Evolutionary conservation across 1,140 invertebrate species (phyloP), one percentile per base, ranked within the genome.

Genomic region (Cotesia vestalis): DNA sequence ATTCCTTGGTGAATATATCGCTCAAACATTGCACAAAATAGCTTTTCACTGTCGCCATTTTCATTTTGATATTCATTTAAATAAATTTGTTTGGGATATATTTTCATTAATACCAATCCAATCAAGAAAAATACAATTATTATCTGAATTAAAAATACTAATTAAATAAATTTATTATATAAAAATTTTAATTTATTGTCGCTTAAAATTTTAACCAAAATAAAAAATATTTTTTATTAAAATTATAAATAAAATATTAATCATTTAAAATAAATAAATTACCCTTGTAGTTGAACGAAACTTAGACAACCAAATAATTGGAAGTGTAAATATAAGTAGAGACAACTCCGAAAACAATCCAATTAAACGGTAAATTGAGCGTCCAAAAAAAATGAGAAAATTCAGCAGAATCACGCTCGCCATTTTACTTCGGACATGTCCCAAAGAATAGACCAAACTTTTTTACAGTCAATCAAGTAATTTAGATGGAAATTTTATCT

Each of bases 291-390:
- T 20, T 27, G 52, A 34, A 9, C 3, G 4, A 20, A 51, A n/a
- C 5, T 36, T 27, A n/a, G 20, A 9, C 17, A 69, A 17, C n/a
- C 35, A 11, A 3, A 12, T 14, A 14, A 60, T 59, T 38, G 52
- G 3, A 20, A 27, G 4, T 5, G 6, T 9, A 11, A 69, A 6
- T 55, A 17, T 60, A 9, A 38, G 12, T 3, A 46, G 11, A 40
- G 35, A 60, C 14, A 69, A 69, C 57, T 69, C 34, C 8, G 8
- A 69, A 34, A 57, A 60, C 57, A 46, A 35, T 6, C 27, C 20
- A 38, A 69, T 57, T 4, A 69, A 14, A 20, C n/a, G 36, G 27
- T 53, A 20, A 4, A 69, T 57, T 36, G 57, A 60, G 14, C 12
- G 8, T 11, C 12, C n/a, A 36, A 59, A 12, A 11, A 9, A 60